phyloP scores from a whole-genome alignment of 2,113 vertebrate genomes.

The Tor tambroides region DNA sequence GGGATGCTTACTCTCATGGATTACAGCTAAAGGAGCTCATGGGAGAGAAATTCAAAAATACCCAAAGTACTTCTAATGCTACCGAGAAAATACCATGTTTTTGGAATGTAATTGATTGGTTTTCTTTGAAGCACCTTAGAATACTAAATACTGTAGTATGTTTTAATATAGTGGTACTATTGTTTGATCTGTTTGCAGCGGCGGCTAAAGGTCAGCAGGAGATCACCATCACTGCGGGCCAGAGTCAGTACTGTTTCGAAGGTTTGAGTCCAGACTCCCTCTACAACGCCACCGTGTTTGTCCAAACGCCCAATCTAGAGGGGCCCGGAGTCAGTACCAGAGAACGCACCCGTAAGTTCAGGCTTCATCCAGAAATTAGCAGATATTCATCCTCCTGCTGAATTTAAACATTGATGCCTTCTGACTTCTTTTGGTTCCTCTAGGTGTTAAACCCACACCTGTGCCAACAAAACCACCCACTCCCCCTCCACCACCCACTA shows the following conservation, averaged over 20 bases:
- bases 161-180: too few relatives aligned
- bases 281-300: conserved; percentile 86
- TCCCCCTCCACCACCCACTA: conserved; percentile 90
- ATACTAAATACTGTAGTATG: too few relatives aligned
- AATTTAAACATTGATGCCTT: not conserved
- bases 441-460: conserved; percentile 86
- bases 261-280: conserved; percentile 87
- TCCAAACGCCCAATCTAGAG: conserved; percentile 95
- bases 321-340: conserved; percentile 86
- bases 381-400: not conserved
- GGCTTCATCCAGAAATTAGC: not conserved
- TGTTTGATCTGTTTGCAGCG: conserved; percentile 59
- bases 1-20: not conserved
- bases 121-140: not conserved
- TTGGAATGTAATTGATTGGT: not conserved
- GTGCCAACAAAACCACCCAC: conserved; percentile 88
- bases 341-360: conserved; percentile 83
- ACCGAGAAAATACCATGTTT: not conserved
- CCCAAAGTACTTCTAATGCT: too few relatives aligned
- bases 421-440: conserved; percentile 43
- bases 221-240: conserved; percentile 88
- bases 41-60: not conserved
- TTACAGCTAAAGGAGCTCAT: conserved; percentile 44
- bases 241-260: conserved; percentile 91
- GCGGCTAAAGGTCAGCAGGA: conserved; percentile 85